These are phyloP conservation scores for Gari tellinella DNA, from an alignment of 2,888 invertebrate genomes.

Conservation along the genomic window DNA sequence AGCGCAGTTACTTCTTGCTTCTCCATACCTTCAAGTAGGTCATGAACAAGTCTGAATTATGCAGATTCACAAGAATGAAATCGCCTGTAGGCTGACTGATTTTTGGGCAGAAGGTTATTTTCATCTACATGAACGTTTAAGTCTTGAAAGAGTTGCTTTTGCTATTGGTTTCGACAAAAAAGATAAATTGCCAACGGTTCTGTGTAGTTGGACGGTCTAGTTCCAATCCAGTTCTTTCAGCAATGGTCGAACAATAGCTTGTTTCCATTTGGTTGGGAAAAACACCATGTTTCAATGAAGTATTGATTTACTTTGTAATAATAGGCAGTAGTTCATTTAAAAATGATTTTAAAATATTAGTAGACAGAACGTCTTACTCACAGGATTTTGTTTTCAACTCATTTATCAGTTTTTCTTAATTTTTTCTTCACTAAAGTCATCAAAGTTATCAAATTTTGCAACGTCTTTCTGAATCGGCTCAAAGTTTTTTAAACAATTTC, in stretches of 20 bases:
- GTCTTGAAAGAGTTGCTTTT: constrained; percentile 36
- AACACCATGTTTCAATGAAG: constrained; percentile 22
- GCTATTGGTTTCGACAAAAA: no score
- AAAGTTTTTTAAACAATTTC: no score
- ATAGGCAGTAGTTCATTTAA: constrained; percentile 13
- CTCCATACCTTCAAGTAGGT: constrained; percentile 18
- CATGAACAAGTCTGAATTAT: constrained; percentile 38
- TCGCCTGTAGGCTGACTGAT: constrained; percentile 42
- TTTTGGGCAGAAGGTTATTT: constrained; percentile 31
- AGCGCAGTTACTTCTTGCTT: no score
- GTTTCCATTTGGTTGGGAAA: constrained; percentile 43
- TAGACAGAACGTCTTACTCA: no score
- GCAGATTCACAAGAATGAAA: constrained; percentile 44
- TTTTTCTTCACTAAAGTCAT: no score
- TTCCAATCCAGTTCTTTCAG: constrained; percentile 48
- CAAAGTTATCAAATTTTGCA: no score
- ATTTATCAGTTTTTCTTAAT: no score
- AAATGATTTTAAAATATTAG: constrained; percentile 8
- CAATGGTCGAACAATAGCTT: constrained; percentile 36
- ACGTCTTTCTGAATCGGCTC: no score
- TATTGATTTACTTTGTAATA: constrained; percentile 15
- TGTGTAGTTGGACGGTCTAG: constrained; percentile 26
- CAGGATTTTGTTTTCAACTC: no score
- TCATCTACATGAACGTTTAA: constrained; percentile 22
- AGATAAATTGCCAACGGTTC: constrained; percentile 16